Percentiles rank a stretch among this genome's conserved stretches.
phyloP scores from a whole-genome alignment of 2,888 invertebrate genomes.

The Lysandra coridon region DNA sequence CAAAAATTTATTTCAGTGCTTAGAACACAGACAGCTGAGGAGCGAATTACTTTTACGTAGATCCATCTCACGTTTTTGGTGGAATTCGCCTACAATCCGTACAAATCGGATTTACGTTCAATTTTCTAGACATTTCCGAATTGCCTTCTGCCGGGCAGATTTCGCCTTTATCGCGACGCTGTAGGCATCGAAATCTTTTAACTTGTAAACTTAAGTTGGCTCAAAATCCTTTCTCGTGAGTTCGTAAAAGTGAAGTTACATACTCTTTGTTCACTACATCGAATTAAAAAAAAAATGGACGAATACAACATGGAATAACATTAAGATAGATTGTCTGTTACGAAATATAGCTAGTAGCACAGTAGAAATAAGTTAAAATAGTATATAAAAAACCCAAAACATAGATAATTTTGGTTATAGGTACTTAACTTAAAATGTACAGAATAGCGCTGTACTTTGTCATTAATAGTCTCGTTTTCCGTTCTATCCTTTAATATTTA shows the following conservation, averaged over 20 bases:
- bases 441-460: neutral
- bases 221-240: slow-evolving; percentile 56
- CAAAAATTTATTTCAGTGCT: slow-evolving; percentile 28
- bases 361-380: neutral
- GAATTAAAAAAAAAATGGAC: neutral
- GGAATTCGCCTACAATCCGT: slow-evolving; percentile 40
- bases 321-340: neutral
- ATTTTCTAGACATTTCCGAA: slow-evolving; percentile 72
- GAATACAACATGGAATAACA: neutral
- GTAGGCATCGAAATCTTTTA: slow-evolving; percentile 57
- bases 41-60: slow-evolving; percentile 46
- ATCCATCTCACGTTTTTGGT: slow-evolving; percentile 49
- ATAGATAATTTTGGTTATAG: neutral
- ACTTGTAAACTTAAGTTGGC: slow-evolving; percentile 59
- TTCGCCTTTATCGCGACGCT: slow-evolving; percentile 60
- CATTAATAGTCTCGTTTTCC: neutral
- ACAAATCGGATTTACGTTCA: slow-evolving; percentile 76
- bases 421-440: neutral
- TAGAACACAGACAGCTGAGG: slow-evolving; percentile 44
- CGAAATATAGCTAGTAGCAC: neutral
- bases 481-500: neutral
- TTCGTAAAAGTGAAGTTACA: slow-evolving; percentile 52
- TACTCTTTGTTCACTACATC: slow-evolving; percentile 38
- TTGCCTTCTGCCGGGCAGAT: slow-evolving; percentile 57
- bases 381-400: neutral